phyloP scores from a whole-genome alignment of 2,113 vertebrate species.

The Pelmatolapia mariae region DNA sequence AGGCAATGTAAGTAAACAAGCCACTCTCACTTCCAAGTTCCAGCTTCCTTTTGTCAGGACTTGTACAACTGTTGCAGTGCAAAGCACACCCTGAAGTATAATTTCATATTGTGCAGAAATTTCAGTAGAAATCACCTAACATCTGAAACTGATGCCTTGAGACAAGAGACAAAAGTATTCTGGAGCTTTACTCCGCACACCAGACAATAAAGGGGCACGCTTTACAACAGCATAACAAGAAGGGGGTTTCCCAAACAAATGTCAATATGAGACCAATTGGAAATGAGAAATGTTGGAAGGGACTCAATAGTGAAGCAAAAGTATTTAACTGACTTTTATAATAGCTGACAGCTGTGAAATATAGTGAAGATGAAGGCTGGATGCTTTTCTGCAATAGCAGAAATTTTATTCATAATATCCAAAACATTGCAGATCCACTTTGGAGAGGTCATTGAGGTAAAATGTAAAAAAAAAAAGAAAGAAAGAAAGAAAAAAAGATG shows the following conservation, averaged over 20 bases:
- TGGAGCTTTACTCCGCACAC: neutral
- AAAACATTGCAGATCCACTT: neutral
- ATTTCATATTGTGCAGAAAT: neutral
- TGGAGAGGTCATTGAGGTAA: neutral
- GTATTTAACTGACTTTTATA: slow-evolving; percentile 63
- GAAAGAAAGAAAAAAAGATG: neutral
- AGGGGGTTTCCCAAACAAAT: neutral
- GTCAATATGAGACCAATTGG: neutral
- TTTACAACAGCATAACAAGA: neutral
- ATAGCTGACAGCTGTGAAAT: slow-evolving; percentile 47
- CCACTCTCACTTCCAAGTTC: neutral
- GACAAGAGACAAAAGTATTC: neutral
- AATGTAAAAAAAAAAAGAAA: neutral
- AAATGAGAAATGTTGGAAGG: neutral
- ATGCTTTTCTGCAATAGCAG: neutral
- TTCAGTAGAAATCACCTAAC: neutral
- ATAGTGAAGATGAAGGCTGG: neutral
- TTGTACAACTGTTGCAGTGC: neutral
- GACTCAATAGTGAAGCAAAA: slow-evolving; percentile 9
- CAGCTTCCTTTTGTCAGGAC: neutral
- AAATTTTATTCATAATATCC: neutral
- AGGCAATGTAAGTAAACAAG: slow-evolving; percentile 49
- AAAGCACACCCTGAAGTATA: neutral
- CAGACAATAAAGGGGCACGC: neutral
- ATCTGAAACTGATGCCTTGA: neutral